A percentile compares a stretch with the other conserved stretches of the same genome.
phyloP scores from a whole-genome alignment of 2,888 invertebrate genomes.

The Teleiodes luculella region DNA sequence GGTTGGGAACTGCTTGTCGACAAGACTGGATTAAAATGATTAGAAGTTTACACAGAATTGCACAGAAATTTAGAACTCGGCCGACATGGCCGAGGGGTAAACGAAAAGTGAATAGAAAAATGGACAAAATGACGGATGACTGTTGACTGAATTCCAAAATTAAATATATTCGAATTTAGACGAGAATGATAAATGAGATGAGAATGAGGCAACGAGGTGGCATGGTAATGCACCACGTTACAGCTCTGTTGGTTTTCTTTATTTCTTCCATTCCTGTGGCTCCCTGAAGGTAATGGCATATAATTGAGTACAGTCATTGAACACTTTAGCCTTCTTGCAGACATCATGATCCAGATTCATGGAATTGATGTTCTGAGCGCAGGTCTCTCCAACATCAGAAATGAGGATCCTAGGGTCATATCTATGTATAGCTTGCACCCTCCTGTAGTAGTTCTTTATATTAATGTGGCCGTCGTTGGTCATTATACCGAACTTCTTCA shows the following conservation, averaged over 20 bases:
- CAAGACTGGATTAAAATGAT: too few species aligned
- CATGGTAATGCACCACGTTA: too few species aligned
- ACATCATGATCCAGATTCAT: constrained; percentile 71
- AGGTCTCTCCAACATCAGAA: constrained; percentile 69
- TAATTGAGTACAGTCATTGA: constrained; percentile 69
- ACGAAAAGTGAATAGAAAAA: too few species aligned
- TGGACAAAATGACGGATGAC: too few species aligned
- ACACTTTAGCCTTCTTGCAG: constrained; percentile 70
- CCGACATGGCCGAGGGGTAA: too few species aligned
- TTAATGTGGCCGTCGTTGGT: constrained; percentile 63
- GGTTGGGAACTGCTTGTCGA: too few species aligned
- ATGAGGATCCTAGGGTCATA: constrained; percentile 69
- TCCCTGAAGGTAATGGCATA: constrained; percentile 58
- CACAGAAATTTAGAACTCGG: too few species aligned
- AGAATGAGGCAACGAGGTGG: too few species aligned
- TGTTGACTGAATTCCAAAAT: too few species aligned
- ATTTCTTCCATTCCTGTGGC: neutral
- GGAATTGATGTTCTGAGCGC: constrained; percentile 64
- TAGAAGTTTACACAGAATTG: too few species aligned
- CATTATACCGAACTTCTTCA: constrained; percentile 72
- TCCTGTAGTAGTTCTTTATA: constrained; percentile 63
- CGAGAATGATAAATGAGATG: too few species aligned
- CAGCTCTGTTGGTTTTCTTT: neutral
- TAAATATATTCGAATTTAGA: too few species aligned
- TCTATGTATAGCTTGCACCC: constrained; percentile 66